Base-by-base conservation (phyloP, 2,113 vertebrate species). In the Bufo gargarizans region DNA sequence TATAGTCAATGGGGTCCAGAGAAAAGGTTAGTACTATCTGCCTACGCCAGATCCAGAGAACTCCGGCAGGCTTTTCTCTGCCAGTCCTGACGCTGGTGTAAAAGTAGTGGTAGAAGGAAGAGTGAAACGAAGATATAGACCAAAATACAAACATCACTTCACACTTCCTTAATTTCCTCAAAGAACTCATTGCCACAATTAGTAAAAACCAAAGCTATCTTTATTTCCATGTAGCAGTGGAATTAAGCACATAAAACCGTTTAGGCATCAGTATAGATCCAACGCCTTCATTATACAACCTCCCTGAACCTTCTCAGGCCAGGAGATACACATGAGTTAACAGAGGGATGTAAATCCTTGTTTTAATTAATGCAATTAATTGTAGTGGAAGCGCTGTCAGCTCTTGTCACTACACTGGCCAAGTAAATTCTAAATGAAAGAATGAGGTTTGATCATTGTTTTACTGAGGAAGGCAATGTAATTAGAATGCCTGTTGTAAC, bases 321-420 rank as follows among this genome's bases (percentile, higher is more conserved):
- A 67, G 33, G 74, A 59, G 85, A 55, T 65, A 56, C 77, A 87
- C 77, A 79, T 87, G 86, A 81, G 77, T 71, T 72, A 72, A 49
- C 77, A 74, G 9, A 58, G 53, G 55, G 63, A 82, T 82, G 67
- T 82, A 88, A 76, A 82, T 88, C 77, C 77, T 88, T 74, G 86
- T 88, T 82, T 88, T 76, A 59, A 82, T 88, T 88, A 74, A 88
- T 82, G 72, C 86, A 82, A 84, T 88, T 77, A 83, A 88, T n/a
- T 20, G 72, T 67, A 74, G 87, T 83, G 69, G 69, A 88, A 72
- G 80, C 45, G 78, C 55, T 77, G 80, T 88, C 80, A 55, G 58
- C 80, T 84, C 71, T 77, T 77, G 58, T 84, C 74, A 84, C 71
- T 67, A 55, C 33, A 17, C 58, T n/a, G 20, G 65, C 22, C 49